Evolutionary conservation across 2,113 vertebrate genomes (phyloP), one percentile per base, ranked within the genome.

Genomic region (Dissostichus mawsoni): DNA sequence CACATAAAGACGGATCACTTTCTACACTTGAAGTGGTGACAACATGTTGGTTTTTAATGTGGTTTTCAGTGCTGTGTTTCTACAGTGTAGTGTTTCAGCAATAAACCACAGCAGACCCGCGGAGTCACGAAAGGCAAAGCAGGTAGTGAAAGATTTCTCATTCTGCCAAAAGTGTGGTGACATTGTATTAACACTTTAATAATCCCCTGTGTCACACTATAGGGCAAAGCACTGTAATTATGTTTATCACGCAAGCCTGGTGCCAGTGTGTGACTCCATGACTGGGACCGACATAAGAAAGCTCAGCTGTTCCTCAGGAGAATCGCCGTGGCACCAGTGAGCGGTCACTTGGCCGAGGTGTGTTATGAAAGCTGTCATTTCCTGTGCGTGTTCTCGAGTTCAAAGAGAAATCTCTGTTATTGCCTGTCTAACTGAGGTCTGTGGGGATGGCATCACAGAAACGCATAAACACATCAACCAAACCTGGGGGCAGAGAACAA

Each of bases 391-490:
- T 90, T 79, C 69, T 86, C n/a, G 0, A 74, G 86, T 88, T 91
- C 48, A 74, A 45, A 50, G 45, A 47, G 12, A 63, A 53, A 66
- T 58, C 78, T 84, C 69, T 78, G 83, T 88, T 89, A 83, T 90
- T 92, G 87, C 82, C 73, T 83, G 65, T 82, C 83, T 80, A 87
- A 82, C 83, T 61, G 29, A 85, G 79, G 81, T 75, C 89, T 90
- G 84, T 67, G 70, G 82, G 82, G 86, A 90, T 87, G 86, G 88
- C 88, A 93, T 90, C 86, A 89, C 78, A 87, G 76, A 91, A 86
- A 89, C 70, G 25, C 87, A 87, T 88, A 87, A 92, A 92, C 86
- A 82, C 86, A 80, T 89, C 78, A 83, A 84, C 76, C 41, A 13
- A 77, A 81, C 36, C 63, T 2, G 10, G 48, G 53, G 68, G 77